phyloP scores from a whole-genome alignment of 1,140 invertebrate genomes.

The Apis laboriosa region DNA sequence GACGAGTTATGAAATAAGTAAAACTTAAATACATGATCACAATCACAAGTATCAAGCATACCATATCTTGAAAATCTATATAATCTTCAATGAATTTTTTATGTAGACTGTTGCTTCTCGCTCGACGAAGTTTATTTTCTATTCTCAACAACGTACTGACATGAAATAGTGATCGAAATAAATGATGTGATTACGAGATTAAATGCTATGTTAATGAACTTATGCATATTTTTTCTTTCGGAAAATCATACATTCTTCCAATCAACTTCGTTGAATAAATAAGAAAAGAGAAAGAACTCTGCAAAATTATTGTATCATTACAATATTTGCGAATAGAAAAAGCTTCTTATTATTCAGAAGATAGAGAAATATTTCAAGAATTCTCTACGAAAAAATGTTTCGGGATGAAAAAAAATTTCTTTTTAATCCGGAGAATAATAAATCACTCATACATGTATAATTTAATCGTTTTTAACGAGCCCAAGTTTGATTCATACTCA shows the following conservation, averaged over 20 bases:
- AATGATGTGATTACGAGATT: slow-evolving; percentile 20
- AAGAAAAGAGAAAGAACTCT: slow-evolving; percentile 41
- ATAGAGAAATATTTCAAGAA: slow-evolving; percentile 21
- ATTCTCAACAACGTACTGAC: background rate
- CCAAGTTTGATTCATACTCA: background rate
- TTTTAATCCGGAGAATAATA: background rate
- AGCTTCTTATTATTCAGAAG: slow-evolving; percentile 3
- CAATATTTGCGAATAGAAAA: slow-evolving; percentile 5
- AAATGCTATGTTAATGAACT: slow-evolving; percentile 78
- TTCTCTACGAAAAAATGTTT: slow-evolving; percentile 1
- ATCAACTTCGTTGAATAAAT: slow-evolving; percentile 37
- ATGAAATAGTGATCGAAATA: background rate
- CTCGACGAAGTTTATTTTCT: background rate
- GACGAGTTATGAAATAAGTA: too few species aligned
- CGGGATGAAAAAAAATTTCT: slow-evolving; percentile 14
- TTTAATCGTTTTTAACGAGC: background rate
- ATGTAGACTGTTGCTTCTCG: too few species aligned
- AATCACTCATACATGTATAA: background rate
- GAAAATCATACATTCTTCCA: slow-evolving; percentile 66
- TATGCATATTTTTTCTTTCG: slow-evolving; percentile 71
- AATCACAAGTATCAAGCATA: too few species aligned
- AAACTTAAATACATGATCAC: too few species aligned
- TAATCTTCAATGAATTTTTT: too few species aligned
- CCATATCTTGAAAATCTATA: too few species aligned
- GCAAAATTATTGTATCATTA: slow-evolving; percentile 6